These are phyloP conservation scores for Temnopleurus reevesii DNA, from an alignment of 53 echinoderm and acorn worm species.

Conservation along the genomic window DNA sequence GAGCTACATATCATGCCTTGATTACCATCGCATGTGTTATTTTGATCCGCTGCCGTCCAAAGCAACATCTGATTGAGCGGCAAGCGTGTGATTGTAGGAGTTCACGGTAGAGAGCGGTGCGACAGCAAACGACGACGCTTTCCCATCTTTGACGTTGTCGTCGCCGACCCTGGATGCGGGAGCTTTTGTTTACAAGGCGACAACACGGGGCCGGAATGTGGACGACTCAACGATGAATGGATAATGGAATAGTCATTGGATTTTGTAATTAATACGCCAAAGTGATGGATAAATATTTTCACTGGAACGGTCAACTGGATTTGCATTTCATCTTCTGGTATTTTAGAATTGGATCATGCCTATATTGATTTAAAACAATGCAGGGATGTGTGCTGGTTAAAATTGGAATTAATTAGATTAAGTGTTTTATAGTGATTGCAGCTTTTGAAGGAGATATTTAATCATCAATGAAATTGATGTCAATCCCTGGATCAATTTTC, in stretches of 20 bases:
- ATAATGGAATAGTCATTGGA: slow-evolving; percentile 11
- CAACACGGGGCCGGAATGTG: not conserved
- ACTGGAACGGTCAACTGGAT: not conserved
- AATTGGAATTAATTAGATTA: not conserved
- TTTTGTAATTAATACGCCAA: not conserved
- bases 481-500: too few species aligned
- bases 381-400: not conserved
- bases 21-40: slow-evolving; percentile 40
- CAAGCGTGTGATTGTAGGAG: not conserved
- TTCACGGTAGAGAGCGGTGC: too few species aligned
- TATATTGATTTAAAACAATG: not conserved
- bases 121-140: not conserved
- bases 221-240: not conserved
- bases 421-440: not conserved
- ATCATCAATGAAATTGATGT: too few species aligned
- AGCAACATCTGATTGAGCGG: not conserved
- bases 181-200: not conserved
- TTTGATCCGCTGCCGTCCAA: slow-evolving; percentile 24
- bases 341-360: not conserved
- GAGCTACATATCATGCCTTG: not conserved
- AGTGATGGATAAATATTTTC: not conserved
- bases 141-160: not conserved
- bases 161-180: not conserved
- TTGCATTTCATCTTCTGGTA: not conserved
- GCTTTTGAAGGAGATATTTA: too few species aligned